Conservation (phyloP, 2,113 vertebrate species). For the Hemiscyllium ocellatum region DNA sequence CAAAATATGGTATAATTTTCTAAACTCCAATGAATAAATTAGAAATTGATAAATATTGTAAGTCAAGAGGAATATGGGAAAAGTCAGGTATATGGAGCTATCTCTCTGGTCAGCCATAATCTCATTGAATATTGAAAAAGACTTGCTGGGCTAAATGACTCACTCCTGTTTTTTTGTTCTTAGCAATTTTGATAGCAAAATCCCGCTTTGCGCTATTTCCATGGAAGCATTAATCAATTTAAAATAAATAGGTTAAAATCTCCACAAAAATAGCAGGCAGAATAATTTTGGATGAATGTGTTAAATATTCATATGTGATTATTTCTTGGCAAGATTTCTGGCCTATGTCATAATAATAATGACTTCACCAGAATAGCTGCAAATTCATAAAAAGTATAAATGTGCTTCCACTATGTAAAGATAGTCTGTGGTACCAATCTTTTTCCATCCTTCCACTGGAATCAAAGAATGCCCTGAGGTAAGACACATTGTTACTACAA, state of each 20-base stretch:
- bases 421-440: neutral
- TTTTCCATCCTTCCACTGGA: neutral
- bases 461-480: neutral
- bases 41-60: no score
- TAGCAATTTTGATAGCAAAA: neutral
- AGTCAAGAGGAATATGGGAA: no score
- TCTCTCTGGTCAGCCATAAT: neutral
- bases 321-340: neutral
- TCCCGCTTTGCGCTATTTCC: neutral
- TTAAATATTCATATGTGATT: neutral
- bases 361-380: neutral
- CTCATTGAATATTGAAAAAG: neutral
- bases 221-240: neutral
- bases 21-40: no score
- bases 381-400: neutral
- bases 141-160: neutral
- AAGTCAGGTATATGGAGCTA: neutral
- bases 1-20: neutral
- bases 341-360: neutral
- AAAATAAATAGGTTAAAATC: neutral
- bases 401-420: neutral
- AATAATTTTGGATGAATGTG: neutral
- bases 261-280: neutral
- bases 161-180: neutral
- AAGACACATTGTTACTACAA: neutral